Conservation (phyloP, 2,888 invertebrate species). For the Chorisops tibialis region DNA sequence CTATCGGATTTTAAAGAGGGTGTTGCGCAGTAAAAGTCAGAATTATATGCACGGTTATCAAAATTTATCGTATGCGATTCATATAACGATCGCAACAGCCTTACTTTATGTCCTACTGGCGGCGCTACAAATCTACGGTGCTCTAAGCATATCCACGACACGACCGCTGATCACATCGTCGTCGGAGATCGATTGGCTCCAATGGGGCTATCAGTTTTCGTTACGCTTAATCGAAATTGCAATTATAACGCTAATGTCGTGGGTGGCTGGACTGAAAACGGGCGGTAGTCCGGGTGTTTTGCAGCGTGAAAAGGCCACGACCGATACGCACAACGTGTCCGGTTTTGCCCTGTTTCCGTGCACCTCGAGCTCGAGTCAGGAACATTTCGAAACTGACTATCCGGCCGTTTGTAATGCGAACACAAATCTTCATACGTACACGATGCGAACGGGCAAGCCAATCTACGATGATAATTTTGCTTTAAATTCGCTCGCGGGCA, state of each 20-base stretch:
- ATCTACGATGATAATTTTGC: slow-evolving; percentile 69
- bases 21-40: slow-evolving; percentile 72
- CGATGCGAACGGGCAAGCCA: slow-evolving; percentile 71
- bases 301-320: slow-evolving; percentile 66
- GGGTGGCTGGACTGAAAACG: slow-evolving; percentile 76
- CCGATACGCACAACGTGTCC: slow-evolving; percentile 61
- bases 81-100: slow-evolving; percentile 84
- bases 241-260: slow-evolving; percentile 80
- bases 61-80: slow-evolving; percentile 81
- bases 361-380: slow-evolving; percentile 78
- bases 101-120: slow-evolving; percentile 80
- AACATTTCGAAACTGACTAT: slow-evolving; percentile 78
- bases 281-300: slow-evolving; percentile 51
- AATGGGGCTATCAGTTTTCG: slow-evolving; percentile 89
- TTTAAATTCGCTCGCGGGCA: slow-evolving; percentile 52
- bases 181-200: slow-evolving; percentile 75
- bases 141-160: slow-evolving; percentile 60
- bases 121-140: slow-evolving; percentile 78
- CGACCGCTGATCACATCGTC: slow-evolving; percentile 47
- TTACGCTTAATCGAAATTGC: slow-evolving; percentile 80
- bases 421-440: slow-evolving; percentile 80
- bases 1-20: slow-evolving; percentile 72
- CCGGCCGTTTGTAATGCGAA: slow-evolving; percentile 84
- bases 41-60: slow-evolving; percentile 76
- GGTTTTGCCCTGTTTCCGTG: slow-evolving; percentile 79